Evolutionary conservation across 1,140 invertebrate genomes (phyloP).

Genomic region (Drosophila willistoni): DNA sequence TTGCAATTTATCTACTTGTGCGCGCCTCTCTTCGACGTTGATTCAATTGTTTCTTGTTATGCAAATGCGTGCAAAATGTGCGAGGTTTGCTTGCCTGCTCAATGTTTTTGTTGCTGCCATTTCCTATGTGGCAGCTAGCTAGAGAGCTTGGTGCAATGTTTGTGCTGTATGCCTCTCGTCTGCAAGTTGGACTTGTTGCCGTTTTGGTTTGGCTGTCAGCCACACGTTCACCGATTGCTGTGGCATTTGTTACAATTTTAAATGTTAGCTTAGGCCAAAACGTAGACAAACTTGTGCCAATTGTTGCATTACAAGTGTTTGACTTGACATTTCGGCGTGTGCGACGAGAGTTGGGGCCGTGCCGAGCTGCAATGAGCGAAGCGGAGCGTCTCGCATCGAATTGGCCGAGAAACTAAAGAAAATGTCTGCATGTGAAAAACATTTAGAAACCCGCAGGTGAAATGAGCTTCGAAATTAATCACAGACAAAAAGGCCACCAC

Average conservation of each 20-base stretch:
- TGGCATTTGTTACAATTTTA: constrained; percentile 82
- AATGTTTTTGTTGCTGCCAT: constrained; percentile 33
- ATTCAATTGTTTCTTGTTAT: constrained; percentile 62
- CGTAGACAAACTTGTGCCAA: constrained; percentile 71
- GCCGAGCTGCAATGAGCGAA: not conserved
- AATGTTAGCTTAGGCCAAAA: constrained; percentile 75
- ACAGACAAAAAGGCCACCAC: constrained; percentile 31
- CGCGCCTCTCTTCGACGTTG: not conserved
- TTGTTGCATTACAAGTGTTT: constrained; percentile 78
- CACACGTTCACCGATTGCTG: constrained; percentile 73
- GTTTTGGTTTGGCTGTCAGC: constrained; percentile 62
- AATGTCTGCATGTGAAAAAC: constrained; percentile 12
- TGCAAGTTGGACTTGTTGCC: constrained; percentile 8
- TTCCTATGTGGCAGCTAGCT: constrained; percentile 12
- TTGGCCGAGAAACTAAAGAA: constrained; percentile 30
- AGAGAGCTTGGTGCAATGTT: constrained; percentile 10
- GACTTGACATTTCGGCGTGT: constrained; percentile 74
- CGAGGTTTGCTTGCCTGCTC: constrained; percentile 64
- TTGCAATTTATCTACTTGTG: not conserved
- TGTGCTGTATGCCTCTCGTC: constrained; percentile 5
- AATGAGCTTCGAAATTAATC: constrained; percentile 57
- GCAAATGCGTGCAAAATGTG: constrained; percentile 80
- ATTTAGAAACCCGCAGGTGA: constrained; percentile 46
- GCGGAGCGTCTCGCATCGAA: constrained; percentile 19
- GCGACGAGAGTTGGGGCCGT: constrained; percentile 38